These are phyloP conservation scores for Drosophila subsilvestris DNA, from an alignment of 2,888 invertebrate genomes.

Conservation along the genomic window DNA sequence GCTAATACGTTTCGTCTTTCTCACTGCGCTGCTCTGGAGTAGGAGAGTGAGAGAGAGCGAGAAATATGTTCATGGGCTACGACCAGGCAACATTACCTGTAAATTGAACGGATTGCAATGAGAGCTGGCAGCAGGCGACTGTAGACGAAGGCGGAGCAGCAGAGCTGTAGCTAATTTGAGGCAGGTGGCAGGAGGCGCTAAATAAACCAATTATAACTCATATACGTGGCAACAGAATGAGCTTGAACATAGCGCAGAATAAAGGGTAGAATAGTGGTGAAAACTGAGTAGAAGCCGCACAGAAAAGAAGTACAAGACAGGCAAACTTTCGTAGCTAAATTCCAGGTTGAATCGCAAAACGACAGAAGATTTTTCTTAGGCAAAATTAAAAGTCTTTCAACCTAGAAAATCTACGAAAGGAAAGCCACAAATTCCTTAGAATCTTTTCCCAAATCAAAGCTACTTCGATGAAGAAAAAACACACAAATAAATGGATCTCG, in stretches of 20 bases:
- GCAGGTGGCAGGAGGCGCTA: background rate
- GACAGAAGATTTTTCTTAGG: background rate
- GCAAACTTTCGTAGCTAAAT: background rate
- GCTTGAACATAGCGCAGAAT: background rate
- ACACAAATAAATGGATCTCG: too few species aligned
- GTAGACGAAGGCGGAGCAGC: background rate
- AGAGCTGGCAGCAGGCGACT: background rate
- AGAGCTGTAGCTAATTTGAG: slow-evolving; percentile 4
- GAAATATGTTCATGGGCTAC: slow-evolving; percentile 8
- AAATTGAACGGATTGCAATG: slow-evolving; percentile 11
- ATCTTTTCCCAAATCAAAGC: too few species aligned
- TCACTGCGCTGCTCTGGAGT: background rate
- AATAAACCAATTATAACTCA: slow-evolving; percentile 7
- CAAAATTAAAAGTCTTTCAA: background rate
- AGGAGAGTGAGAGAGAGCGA: background rate
- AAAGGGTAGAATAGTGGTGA: background rate
- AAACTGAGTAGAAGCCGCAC: background rate
- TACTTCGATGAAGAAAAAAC: too few species aligned
- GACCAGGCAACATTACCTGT: slow-evolving; percentile 4
- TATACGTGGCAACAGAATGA: background rate
- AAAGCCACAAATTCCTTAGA: background rate
- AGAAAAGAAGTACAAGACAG: background rate
- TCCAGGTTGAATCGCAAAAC: too few species aligned
- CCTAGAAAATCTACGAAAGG: too few species aligned
- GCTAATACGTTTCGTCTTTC: slow-evolving; percentile 34